These are phyloP conservation scores for Cryptotermes secundus DNA, from an alignment of 1,140 invertebrate species.

Conservation along the genomic window DNA sequence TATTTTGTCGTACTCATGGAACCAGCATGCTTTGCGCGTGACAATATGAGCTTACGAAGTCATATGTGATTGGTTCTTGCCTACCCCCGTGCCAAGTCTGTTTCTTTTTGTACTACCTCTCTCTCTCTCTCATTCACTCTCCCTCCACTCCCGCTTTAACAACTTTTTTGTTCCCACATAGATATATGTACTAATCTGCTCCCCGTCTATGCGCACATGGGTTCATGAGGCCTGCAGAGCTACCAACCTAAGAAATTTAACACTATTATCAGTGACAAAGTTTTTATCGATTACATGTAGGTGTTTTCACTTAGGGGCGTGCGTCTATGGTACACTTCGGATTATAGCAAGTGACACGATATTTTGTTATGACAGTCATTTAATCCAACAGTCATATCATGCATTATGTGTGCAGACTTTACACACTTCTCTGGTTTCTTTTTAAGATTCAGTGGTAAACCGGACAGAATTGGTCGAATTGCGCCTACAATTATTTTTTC, in stretches of 20 bases:
- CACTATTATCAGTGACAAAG: background rate
- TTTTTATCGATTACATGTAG: background rate
- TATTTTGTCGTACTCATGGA: background rate
- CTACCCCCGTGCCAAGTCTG: background rate
- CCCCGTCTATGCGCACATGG: constrained; percentile 12
- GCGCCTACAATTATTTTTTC: too few relatives aligned
- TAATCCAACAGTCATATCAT: background rate
- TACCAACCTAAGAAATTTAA: background rate
- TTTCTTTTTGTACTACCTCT: background rate
- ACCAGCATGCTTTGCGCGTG: constrained; percentile 15
- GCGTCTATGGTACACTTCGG: background rate
- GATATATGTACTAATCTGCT: background rate
- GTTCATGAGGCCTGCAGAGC: background rate
- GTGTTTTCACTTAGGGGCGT: background rate
- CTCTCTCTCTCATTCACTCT: background rate
- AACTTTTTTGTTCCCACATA: background rate
- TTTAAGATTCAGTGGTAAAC: too few relatives aligned
- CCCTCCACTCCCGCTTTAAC: background rate
- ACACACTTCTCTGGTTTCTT: too few relatives aligned
- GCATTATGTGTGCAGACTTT: too few relatives aligned
- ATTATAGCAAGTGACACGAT: background rate
- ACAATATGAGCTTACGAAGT: constrained; percentile 16
- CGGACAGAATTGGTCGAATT: too few relatives aligned
- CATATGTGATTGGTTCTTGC: background rate
- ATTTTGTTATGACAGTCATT: background rate